Evolutionary conservation across 1,140 invertebrate species (phyloP), one percentile per base, ranked within the genome.

Genomic region (Zaprionus africanus): DNA sequence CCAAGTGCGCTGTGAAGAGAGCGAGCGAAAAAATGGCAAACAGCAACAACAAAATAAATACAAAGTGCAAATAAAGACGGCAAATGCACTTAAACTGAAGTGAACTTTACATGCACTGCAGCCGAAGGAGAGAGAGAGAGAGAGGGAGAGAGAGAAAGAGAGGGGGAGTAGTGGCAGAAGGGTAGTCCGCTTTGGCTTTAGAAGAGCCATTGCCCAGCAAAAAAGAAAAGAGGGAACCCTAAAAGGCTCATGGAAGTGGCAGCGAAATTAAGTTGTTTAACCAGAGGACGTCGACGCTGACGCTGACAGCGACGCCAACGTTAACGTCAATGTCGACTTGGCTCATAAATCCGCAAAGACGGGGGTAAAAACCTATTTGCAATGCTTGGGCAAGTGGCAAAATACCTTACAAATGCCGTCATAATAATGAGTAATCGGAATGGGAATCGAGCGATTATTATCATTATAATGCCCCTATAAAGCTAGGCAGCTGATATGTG

Each of bases 81-180:
- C 73, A 87, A 88, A 90, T 88, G 85, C 85, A 85, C 85, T 88
- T 90, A 88, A 88, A 88, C 85, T 77, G 67, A 71, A 90, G 85
- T 87, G 78, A 87, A 87, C 84, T 87, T 70, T 79, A 22, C 49
- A 73, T 58, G 69, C 59, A 58, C 34, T 24, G 31, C 56, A 51
- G 34, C 31, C 9, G 38, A 15, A 36, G 24, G 3, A 38, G 22
- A 2, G 31, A 31, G 13, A 34, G 51, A 46, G 31, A 11, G 19
- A 4, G 15, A 4, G 17, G 12, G n/a, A 56, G 67, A 2, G 51
- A 6, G 13, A 15, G 5, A 4, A 17, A 22, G 34, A 9, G 62
- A 34, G n/a, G 5, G 13, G 26, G 4, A 13, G 4, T 31, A 11
- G 9, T 0, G 31, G 9, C 31, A 34, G 31, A 3, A 34, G 31